A percentile compares a stretch with the other conserved stretches of the same genome.
phyloP scores from a whole-genome alignment of 2,797 vertebrate genomes.

The Cetoscarus ocellatus region DNA sequence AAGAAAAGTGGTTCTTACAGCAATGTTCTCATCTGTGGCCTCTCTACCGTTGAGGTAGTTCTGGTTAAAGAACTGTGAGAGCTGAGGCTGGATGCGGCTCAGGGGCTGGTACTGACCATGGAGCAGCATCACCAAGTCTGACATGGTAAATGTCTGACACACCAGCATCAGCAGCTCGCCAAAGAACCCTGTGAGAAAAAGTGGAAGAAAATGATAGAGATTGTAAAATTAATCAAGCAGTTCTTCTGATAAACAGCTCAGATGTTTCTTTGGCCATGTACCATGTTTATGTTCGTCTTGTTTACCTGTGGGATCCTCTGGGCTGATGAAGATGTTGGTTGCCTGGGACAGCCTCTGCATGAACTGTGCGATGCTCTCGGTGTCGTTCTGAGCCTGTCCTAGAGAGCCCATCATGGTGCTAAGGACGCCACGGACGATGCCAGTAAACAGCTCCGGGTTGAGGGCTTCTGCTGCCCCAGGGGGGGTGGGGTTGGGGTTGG shows the following conservation, averaged over 20 bases:
- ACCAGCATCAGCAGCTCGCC: slow-evolving; percentile 92
- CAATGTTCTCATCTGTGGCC: slow-evolving; percentile 90
- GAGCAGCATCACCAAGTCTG: slow-evolving; percentile 93
- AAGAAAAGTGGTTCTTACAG: slow-evolving; percentile 77
- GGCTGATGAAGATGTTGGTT: slow-evolving; percentile 92
- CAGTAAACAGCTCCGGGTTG: slow-evolving; percentile 91
- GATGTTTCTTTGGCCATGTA: background rate
- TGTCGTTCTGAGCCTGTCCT: slow-evolving; percentile 89
- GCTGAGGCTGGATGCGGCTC: slow-evolving; percentile 91
- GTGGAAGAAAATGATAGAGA: background rate
- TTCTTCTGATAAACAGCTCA: background rate
- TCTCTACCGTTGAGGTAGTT: slow-evolving; percentile 91
- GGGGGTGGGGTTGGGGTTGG: slow-evolving; percentile 44
- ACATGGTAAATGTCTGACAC: slow-evolving; percentile 95
- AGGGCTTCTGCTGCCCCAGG: slow-evolving; percentile 80
- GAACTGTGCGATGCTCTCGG: slow-evolving; percentile 94
- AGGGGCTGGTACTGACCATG: slow-evolving; percentile 94
- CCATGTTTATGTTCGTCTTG: background rate
- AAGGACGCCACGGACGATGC: slow-evolving; percentile 92
- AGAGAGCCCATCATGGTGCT: slow-evolving; percentile 92
- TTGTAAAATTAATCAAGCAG: background rate
- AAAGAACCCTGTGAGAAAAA: slow-evolving; percentile 87
- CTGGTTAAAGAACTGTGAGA: slow-evolving; percentile 91
- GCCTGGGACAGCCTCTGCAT: slow-evolving; percentile 93
- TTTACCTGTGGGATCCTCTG: slow-evolving; percentile 90